Percentiles rank a stretch among this genome's conserved stretches.
phyloP scores from a whole-genome alignment of 1,140 invertebrate genomes.

The Nixonia krombeini region DNA sequence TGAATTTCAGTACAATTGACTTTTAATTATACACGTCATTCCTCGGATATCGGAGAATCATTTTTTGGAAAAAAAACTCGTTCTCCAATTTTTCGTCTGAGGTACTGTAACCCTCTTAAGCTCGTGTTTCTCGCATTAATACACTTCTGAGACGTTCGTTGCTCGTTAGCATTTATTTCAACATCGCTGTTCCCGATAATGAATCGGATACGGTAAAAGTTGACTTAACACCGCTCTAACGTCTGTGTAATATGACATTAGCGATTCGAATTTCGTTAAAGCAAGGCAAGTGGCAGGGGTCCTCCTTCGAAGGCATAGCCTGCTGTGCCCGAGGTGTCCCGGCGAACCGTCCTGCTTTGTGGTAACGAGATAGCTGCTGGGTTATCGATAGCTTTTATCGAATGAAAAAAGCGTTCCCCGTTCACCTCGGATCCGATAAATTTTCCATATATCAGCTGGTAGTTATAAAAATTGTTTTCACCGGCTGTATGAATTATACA shows the following conservation, averaged over 20 bases:
- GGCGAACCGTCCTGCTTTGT: constrained; percentile 18
- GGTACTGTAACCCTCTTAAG: too few species aligned
- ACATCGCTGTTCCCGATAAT: too few species aligned
- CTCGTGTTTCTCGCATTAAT: too few species aligned
- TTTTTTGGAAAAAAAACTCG: too few species aligned
- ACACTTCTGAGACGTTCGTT: too few species aligned
- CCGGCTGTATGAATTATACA: neutral
- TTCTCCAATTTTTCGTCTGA: too few species aligned
- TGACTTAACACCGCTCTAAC: too few species aligned
- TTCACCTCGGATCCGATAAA: constrained; percentile 12
- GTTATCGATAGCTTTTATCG: constrained; percentile 37
- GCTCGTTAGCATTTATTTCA: too few species aligned
- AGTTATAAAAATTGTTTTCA: constrained; percentile 2
- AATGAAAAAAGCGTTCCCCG: constrained; percentile 16
- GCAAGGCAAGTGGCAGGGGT: constrained; percentile 35
- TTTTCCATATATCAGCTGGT: constrained; percentile 8
- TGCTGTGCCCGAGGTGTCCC: constrained; percentile 28
- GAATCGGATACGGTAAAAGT: too few species aligned
- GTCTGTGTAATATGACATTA: constrained; percentile 24
- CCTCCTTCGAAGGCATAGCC: constrained; percentile 24
- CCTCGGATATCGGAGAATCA: too few species aligned
- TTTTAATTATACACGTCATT: too few species aligned
- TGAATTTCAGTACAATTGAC: too few species aligned
- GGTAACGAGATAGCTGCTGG: constrained; percentile 19
- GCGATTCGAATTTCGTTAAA: constrained; percentile 34